Conservation (phyloP, 2,113 vertebrate species). For the Neotragus pygmaeus region DNA sequence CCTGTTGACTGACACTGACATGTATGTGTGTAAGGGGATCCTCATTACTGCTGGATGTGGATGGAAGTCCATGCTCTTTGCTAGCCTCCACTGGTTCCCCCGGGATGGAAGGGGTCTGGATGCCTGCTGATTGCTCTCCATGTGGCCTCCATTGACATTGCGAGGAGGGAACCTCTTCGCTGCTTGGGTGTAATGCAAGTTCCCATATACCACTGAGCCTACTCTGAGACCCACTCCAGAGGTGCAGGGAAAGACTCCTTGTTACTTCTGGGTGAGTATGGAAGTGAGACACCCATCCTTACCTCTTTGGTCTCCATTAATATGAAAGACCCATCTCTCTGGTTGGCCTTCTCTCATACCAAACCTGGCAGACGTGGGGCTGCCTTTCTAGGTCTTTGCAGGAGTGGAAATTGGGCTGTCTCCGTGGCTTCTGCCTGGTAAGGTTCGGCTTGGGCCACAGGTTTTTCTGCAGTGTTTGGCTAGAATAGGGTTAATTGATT, state of each 20-base stretch:
- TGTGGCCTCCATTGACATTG: neutral
- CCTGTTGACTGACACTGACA: neutral
- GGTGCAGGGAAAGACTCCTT: too few relatives aligned
- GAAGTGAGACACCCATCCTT: neutral
- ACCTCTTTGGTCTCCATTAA: neutral
- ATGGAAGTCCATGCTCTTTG: neutral
- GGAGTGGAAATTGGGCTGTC: neutral
- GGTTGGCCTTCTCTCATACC: neutral
- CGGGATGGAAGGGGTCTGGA: too few relatives aligned
- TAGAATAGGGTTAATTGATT: neutral
- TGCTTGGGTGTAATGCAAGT: neutral
- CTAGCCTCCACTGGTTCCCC: neutral
- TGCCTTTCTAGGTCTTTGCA: neutral
- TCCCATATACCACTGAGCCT: neutral
- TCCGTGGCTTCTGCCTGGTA: neutral
- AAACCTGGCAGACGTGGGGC: neutral
- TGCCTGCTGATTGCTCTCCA: neutral
- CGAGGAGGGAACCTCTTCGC: neutral
- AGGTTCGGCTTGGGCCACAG: neutral
- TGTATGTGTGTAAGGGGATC: neutral
- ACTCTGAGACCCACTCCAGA: neutral
- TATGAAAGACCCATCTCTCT: neutral
- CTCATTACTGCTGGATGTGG: neutral
- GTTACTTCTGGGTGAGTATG: neutral
- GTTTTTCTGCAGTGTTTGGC: neutral